These are phyloP conservation scores for Drosophila setosimentum DNA, from an alignment of 2,888 invertebrate species.

Conservation along the genomic window DNA sequence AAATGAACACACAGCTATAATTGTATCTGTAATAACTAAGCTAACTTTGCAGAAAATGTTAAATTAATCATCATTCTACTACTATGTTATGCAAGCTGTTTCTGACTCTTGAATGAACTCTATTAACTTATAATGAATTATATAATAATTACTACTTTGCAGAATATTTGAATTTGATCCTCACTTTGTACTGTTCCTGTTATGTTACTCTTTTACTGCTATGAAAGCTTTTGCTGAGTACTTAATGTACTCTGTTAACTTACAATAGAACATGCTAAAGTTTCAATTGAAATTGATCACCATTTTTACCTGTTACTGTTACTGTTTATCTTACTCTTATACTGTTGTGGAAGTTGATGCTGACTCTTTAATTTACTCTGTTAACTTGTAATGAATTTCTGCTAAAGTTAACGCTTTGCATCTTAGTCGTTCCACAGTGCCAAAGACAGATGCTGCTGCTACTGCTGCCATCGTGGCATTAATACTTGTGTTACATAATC, in stretches of 20 bases:
- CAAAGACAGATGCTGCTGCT: conserved; percentile 15
- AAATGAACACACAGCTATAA: too few species aligned
- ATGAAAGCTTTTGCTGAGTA: neutral
- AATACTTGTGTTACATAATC: conserved; percentile 71
- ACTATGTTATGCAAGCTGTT: neutral
- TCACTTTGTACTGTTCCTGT: neutral
- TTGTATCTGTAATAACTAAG: neutral
- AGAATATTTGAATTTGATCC: neutral
- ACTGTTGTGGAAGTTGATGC: neutral
- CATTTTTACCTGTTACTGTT: neutral
- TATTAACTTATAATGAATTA: neutral
- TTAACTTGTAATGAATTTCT: neutral
- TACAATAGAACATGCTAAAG: neutral
- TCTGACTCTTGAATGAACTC: neutral
- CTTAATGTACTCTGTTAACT: neutral
- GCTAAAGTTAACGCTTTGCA: neutral
- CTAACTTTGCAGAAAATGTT: neutral
- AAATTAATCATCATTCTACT: neutral
- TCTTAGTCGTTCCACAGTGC: conserved; percentile 21
- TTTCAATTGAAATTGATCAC: neutral
- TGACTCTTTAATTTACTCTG: neutral
- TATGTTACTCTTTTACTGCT: neutral
- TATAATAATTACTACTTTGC: neutral
- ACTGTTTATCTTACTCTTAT: neutral
- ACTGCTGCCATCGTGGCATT: conserved; percentile 27